Evolutionary conservation across 2,888 invertebrate genomes (phyloP).

Genomic region (Piscicola geometra): DNA sequence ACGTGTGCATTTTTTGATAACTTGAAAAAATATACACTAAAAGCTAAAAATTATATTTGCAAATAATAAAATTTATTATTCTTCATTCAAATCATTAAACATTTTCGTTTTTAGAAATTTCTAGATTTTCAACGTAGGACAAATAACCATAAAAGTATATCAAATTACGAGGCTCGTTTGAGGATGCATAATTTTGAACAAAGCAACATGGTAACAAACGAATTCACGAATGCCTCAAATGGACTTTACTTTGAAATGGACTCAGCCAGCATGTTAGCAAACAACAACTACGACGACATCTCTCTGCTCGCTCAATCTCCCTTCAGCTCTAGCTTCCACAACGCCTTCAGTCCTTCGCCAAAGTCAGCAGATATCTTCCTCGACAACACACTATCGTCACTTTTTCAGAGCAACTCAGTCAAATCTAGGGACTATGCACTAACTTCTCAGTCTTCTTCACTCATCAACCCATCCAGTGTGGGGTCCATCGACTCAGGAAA

Average conservation of each 20-base stretch:
- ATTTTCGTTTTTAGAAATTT: no score
- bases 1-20: not conserved
- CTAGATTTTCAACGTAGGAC: no score
- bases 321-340: not conserved
- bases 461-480: slow-evolving; percentile 5
- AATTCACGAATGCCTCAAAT: slow-evolving; percentile 1
- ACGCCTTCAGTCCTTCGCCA: slow-evolving; percentile 4
- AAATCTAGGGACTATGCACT: not conserved
- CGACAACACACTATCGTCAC: not conserved
- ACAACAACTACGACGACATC: slow-evolving; percentile 6
- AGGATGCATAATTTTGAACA: slow-evolving; percentile 8
- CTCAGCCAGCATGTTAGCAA: not conserved
- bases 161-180: no score
- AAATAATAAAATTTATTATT: no score
- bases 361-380: not conserved
- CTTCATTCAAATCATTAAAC: no score
- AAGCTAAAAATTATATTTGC: not conserved
- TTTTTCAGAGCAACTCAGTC: not conserved
- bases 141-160: no score
- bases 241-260: not conserved
- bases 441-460: not conserved
- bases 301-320: not conserved
- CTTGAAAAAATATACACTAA: not conserved
- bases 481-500: not conserved
- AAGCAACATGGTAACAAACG: slow-evolving; percentile 1